Evolutionary conservation across 2,888 invertebrate species (phyloP), one percentile per base, ranked within the genome.

Genomic region (Hirtodrosophila duncani): DNA sequence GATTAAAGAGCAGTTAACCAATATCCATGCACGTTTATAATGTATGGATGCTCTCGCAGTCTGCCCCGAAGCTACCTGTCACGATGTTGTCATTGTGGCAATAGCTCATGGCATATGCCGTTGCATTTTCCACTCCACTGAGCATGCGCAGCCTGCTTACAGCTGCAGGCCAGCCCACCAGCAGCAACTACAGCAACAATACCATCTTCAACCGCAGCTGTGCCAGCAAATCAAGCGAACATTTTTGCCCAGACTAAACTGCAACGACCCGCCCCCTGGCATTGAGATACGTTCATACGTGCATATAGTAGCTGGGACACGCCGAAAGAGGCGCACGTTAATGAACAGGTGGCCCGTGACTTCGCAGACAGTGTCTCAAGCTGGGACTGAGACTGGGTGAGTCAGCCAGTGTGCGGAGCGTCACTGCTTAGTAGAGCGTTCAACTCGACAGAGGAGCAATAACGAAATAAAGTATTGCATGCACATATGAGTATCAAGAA

Each of bases 61-160:
- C 30, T 38, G 33, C 36, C 27, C 23, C 48, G n/a, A 39, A 21
- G 41, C 24, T 30, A 55, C 55, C 56, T 60, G 75, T 62, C 61
- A 51, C 43, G 49, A 43, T 62, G 53, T 52, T 62, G 70, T 69
- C 67, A 62, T 62, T 67, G 71, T 60, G 61, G 42, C 74, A 79
- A 79, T n/a, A n/a, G 72, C 79, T 77, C 80, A 72, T 46, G 69
- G 70, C 61, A 58, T 63, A 61, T 66, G 59, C 45, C 58, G 52
- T 56, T 50, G 55, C 59, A 53, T 58, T 74, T 75, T 75, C 63
- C 78, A 63, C 66, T 38, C 53, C 30, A 72, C 44, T 66, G 66
- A 39, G 62, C 64, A 53, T 63, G 63, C 51, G 65, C 49, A 20
- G 23, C 62, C 29, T 39, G 34, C 27, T 34, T 39, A 53, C 52